Percentiles rank a stretch among this genome's conserved stretches.
Evolutionary conservation across 1,140 invertebrate genomes (phyloP).

Genomic region (Reticulitermes speratus): DNA sequence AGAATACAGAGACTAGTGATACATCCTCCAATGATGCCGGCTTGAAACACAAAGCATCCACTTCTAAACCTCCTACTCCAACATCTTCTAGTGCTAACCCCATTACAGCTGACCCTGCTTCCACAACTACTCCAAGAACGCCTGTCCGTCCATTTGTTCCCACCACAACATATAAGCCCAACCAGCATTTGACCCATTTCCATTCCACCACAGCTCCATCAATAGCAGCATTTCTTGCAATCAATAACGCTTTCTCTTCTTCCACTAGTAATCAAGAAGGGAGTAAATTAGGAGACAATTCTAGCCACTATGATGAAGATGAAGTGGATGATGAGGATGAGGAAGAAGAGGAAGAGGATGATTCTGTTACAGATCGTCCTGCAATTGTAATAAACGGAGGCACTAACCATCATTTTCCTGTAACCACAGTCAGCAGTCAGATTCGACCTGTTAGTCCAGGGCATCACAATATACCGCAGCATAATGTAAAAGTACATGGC

Average conservation of each 20-base stretch:
- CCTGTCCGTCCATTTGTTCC: slow-evolving; percentile 3
- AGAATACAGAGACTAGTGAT: slow-evolving; percentile 29
- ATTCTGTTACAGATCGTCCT: background rate
- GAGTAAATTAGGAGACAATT: slow-evolving; percentile 27
- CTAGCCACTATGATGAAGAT: slow-evolving; percentile 1
- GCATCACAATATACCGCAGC: background rate
- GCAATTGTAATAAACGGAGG: background rate
- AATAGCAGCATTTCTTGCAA: slow-evolving; percentile 40
- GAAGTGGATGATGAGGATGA: background rate
- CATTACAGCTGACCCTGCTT: background rate
- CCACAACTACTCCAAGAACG: slow-evolving; percentile 28
- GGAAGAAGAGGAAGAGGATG: background rate
- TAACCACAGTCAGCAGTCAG: background rate
- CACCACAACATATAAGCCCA: slow-evolving; percentile 39
- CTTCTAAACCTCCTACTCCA: slow-evolving; percentile 38
- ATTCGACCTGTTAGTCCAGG: background rate
- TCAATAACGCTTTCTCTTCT: slow-evolving; percentile 37
- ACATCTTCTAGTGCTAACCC: slow-evolving; percentile 33
- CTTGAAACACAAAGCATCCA: slow-evolving; percentile 35
- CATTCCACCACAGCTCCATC: slow-evolving; percentile 39
- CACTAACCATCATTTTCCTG: background rate
- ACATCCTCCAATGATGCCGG: background rate
- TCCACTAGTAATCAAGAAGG: slow-evolving; percentile 36
- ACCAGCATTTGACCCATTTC: slow-evolving; percentile 38
- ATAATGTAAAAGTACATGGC: background rate